phyloP scores from a whole-genome alignment of 2,113 vertebrate genomes.

The Nannobrachium achirus region DNA sequence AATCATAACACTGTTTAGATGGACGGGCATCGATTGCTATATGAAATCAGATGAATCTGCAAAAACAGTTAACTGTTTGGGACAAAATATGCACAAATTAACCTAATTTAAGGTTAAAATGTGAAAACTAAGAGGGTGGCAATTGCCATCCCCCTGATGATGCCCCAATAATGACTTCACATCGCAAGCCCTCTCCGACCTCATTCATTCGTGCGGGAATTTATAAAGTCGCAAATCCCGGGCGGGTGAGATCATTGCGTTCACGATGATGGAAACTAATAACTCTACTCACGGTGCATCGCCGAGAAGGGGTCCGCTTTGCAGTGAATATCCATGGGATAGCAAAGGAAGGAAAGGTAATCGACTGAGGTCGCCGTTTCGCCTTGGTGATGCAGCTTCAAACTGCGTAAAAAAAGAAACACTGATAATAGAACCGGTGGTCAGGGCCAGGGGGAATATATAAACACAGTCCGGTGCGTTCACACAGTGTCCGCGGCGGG shows the following conservation, averaged over 20 bases:
- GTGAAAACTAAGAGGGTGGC: too few relatives aligned
- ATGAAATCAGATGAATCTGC: too few relatives aligned
- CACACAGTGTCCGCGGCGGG: slow-evolving; percentile 64
- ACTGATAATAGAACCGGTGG: slow-evolving; percentile 41
- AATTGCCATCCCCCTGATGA: too few relatives aligned
- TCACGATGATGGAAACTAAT: slow-evolving; percentile 51
- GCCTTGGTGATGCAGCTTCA: slow-evolving; percentile 94
- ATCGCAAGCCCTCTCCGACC: neutral
- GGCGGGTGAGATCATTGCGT: neutral
- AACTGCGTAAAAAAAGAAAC: slow-evolving; percentile 80
- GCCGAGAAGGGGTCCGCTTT: slow-evolving; percentile 99
- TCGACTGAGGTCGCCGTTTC: slow-evolving; percentile 99
- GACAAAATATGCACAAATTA: too few relatives aligned
- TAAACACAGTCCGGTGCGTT: slow-evolving; percentile 62
- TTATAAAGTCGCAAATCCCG: slow-evolving; percentile 3
- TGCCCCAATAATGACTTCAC: too few relatives aligned
- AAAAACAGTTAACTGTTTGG: too few relatives aligned
- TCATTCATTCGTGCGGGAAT: neutral
- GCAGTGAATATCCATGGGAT: slow-evolving; percentile 99
- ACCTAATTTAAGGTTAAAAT: too few relatives aligned
- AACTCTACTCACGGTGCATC: slow-evolving; percentile 98
- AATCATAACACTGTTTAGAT: too few relatives aligned
- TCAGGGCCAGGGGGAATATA: too few relatives aligned
- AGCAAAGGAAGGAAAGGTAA: slow-evolving; percentile 98
- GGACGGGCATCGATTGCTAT: too few relatives aligned